Base-by-base conservation (phyloP, 2,888 invertebrate species). In the Frankliniella fusca region DNA sequence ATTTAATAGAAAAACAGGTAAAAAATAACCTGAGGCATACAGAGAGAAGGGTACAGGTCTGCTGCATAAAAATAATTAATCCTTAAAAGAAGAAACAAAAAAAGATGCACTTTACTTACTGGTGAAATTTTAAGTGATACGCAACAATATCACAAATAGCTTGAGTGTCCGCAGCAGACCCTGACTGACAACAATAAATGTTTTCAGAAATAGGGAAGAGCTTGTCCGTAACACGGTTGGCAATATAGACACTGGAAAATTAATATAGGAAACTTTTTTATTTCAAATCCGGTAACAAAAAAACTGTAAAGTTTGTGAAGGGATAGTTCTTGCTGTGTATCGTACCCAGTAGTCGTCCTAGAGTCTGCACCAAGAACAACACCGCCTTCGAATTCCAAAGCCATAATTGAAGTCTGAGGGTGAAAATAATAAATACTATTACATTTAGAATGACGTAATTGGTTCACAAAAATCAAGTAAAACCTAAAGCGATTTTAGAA, bases 101-200 rank as follows among this genome's bases (percentile, higher is more conserved):
- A 38, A 38, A 38, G 38, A 38, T 5, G 38, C 38, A 38, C 2
- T 38, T 38, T 83, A 87, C 89, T 88, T 89, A 94, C 97, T 94
- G 92, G 90, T 95, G 93, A 85, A 95, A 94, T 86, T 94, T 94
- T 84, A 99, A 90, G 86, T 98, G 96, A 88, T 98, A 99, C 27
- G 93, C 92, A 20, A 98, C 98, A 88, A 98, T 95, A 88, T 98
- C 98, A 81, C 98, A 93, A 85, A 99, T 95, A 5, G 99, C 98
- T 89, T 99, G 99, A 0, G 99, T 99, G 88, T 99, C 99, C 20
- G 99, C 98, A n/a, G 99, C 95, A 5, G 97, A 96, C 0, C 99
- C 99, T 82, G 98, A 98, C 81, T 99, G 94, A 88, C 98, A 98
- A 88, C 97, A 98, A 88, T 97, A 99, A 86, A 99, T 97, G 85